phyloP scores from a whole-genome alignment of 2,113 vertebrate genomes.

The Donacobius atricapilla region DNA sequence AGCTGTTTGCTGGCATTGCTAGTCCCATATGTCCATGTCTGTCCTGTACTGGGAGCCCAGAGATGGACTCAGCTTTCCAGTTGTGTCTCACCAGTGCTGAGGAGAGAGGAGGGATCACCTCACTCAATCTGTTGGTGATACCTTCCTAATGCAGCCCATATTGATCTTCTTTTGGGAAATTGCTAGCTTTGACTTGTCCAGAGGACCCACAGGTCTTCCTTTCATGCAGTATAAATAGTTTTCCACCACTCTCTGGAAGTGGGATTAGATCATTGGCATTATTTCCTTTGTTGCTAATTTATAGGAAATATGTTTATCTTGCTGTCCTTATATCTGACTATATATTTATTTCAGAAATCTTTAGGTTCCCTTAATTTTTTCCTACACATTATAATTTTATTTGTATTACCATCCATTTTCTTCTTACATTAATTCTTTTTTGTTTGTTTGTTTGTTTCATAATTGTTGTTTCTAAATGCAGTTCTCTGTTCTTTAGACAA shows the following conservation, averaged over 20 bases:
- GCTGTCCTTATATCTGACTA: background rate
- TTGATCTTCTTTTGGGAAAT: background rate
- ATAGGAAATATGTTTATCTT: background rate
- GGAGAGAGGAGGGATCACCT: background rate
- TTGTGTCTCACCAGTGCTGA: too few species aligned
- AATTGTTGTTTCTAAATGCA: background rate
- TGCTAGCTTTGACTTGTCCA: background rate
- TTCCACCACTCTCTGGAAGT: background rate
- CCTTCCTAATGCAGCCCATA: background rate
- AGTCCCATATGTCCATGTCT: background rate
- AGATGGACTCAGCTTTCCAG: background rate
- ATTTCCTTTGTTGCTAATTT: background rate
- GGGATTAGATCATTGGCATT: background rate
- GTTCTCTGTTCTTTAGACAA: background rate
- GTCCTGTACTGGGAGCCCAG: background rate
- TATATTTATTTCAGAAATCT: background rate
- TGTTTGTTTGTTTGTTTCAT: background rate
- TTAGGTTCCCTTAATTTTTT: background rate
- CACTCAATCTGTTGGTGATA: background rate
- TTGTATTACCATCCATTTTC: background rate
- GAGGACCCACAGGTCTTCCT: background rate
- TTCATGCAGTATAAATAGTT: background rate
- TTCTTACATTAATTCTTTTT: background rate
- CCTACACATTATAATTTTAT: background rate
- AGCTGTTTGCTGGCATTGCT: rapidly evolving